Conservation (phyloP, 2,888 invertebrate genomes). For the Eustalomyia histrio region DNA sequence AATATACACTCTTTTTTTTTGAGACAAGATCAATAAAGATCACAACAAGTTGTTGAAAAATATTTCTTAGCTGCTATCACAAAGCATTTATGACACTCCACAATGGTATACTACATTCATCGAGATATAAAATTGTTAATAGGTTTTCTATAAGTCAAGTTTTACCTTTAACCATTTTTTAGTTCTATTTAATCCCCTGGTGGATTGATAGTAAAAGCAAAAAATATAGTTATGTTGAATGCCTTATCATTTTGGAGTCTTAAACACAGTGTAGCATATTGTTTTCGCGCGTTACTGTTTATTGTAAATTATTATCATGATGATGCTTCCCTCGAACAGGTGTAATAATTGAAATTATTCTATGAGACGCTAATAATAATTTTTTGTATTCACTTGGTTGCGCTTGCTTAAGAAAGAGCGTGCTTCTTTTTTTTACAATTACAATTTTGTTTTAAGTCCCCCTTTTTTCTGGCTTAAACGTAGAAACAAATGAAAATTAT, state of each 20-base stretch:
- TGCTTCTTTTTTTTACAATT: slow-evolving; percentile 60
- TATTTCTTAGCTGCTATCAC: slow-evolving; percentile 35
- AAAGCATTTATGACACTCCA: slow-evolving; percentile 49
- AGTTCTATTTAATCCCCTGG: not conserved
- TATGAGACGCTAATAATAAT: slow-evolving; percentile 70
- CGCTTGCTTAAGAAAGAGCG: slow-evolving; percentile 62
- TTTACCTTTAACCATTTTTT: slow-evolving; percentile 5
- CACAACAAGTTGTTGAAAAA: slow-evolving; percentile 31
- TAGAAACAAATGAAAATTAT: slow-evolving; percentile 45
- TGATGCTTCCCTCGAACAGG: slow-evolving; percentile 69
- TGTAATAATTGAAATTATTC: slow-evolving; percentile 78
- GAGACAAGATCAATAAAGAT: slow-evolving; percentile 15
- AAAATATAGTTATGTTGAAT: not conserved
- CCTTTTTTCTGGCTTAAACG: slow-evolving; percentile 45
- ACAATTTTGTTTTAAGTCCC: slow-evolving; percentile 39
- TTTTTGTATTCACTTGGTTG: slow-evolving; percentile 58
- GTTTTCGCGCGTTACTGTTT: slow-evolving; percentile 30
- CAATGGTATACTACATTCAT: not conserved
- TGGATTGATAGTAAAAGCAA: not conserved
- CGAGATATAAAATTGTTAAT: slow-evolving; percentile 40
- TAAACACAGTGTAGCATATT: slow-evolving; percentile 3
- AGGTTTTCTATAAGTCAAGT: slow-evolving; percentile 43
- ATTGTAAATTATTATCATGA: slow-evolving; percentile 22
- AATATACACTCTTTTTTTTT: not conserved
- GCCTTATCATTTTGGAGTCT: slow-evolving; percentile 6